Evolutionary conservation across 1,140 invertebrate genomes (phyloP).

Genomic region (Diorhabda carinulata): DNA sequence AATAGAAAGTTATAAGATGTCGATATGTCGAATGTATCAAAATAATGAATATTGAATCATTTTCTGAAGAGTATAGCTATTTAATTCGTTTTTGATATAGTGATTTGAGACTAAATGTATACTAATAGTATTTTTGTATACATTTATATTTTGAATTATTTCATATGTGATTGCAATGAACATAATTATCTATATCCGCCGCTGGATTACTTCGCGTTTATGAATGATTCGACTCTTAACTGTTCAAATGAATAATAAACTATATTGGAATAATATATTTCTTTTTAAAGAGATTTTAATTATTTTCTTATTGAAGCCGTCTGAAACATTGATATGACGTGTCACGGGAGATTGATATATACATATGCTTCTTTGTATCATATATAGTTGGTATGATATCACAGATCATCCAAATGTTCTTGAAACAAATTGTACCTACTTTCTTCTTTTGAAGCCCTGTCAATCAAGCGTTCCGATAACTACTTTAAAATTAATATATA

Average conservation of each 20-base stretch:
- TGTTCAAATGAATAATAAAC: slow-evolving; percentile 1
- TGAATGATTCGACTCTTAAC: background rate
- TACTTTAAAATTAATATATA: background rate
- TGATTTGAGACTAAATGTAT: too few relatives aligned
- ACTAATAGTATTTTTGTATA: too few relatives aligned
- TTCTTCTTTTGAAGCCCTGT: background rate
- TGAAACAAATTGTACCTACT: background rate
- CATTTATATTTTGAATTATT: too few relatives aligned
- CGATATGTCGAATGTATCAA: too few relatives aligned
- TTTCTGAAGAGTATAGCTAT: too few relatives aligned
- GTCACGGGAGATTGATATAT: background rate
- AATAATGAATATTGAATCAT: too few relatives aligned
- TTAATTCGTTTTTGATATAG: too few relatives aligned
- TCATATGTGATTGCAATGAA: too few relatives aligned
- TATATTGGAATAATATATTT: background rate
- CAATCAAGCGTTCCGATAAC: background rate
- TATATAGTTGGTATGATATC: background rate
- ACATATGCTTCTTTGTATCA: background rate
- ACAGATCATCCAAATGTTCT: background rate
- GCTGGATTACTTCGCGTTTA: background rate
- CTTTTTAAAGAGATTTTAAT: slow-evolving; percentile 1
- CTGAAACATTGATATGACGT: background rate
- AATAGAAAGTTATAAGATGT: too few relatives aligned
- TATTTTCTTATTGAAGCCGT: background rate
- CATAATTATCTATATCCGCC: too few relatives aligned